Conservation (phyloP, 2,888 invertebrate genomes). For the Gonocerus acuteangulatus region DNA sequence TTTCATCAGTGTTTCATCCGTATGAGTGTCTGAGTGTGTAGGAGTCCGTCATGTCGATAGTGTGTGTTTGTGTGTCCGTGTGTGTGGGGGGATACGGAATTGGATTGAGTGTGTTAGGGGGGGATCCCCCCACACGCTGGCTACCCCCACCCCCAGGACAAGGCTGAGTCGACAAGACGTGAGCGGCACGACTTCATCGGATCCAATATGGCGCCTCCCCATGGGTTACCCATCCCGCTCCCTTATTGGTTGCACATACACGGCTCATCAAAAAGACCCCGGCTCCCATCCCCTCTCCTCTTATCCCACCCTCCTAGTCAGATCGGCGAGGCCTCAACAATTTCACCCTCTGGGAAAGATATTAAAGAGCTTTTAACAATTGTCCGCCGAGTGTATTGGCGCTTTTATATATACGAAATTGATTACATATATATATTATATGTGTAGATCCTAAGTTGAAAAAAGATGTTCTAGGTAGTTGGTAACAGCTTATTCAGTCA, state of each 20-base stretch:
- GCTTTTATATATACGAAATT: too few relatives aligned
- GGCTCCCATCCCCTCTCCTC: conserved; percentile 20
- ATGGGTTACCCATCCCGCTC: background rate
- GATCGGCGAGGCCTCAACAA: too few relatives aligned
- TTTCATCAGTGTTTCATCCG: too few relatives aligned
- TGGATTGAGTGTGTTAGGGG: background rate
- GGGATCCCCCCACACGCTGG: too few relatives aligned
- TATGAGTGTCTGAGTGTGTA: background rate
- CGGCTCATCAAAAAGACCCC: conserved; percentile 38
- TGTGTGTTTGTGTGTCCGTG: background rate
- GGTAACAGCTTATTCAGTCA: too few relatives aligned
- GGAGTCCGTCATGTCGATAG: background rate
- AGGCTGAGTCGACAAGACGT: conserved; percentile 30
- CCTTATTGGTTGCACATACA: conserved; percentile 40
- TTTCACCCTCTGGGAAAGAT: too few relatives aligned
- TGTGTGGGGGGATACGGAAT: background rate
- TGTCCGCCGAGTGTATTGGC: too few relatives aligned
- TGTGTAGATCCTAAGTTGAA: too few relatives aligned
- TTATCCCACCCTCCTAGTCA: background rate
- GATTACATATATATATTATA: too few relatives aligned
- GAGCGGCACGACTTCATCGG: conserved; percentile 38
- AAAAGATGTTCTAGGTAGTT: too few relatives aligned
- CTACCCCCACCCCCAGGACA: background rate
- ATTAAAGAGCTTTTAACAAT: too few relatives aligned
- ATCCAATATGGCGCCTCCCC: conserved; percentile 39